Conservation (phyloP, 2,113 vertebrate species). For the Saccopteryx leptura region DNA sequence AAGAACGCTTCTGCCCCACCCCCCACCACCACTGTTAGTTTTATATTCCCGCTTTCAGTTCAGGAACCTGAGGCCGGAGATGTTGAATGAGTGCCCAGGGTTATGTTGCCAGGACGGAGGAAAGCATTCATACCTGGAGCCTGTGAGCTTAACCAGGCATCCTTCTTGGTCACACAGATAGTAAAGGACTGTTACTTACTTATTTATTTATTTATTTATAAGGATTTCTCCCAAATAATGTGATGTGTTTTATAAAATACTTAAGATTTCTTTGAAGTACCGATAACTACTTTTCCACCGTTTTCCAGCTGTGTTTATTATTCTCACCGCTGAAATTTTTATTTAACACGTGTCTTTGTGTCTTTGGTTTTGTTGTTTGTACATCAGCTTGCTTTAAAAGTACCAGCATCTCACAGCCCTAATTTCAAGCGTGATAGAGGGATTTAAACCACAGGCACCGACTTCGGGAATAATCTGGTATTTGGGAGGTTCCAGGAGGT, state of each 20-base stretch:
- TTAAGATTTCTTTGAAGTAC: neutral
- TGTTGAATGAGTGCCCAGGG: neutral
- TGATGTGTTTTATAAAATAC: neutral
- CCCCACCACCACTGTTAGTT: neutral
- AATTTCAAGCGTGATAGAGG: neutral
- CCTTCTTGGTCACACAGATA: neutral
- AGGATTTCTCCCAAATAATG: neutral
- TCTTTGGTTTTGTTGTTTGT: constrained; percentile 22
- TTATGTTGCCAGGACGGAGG: neutral
- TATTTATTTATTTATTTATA: neutral
- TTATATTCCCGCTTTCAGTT: neutral
- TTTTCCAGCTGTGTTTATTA: neutral
- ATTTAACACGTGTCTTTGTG: neutral
- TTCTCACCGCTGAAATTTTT: neutral
- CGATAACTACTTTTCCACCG: neutral
- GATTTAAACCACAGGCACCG: neutral
- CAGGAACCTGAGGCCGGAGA: neutral
- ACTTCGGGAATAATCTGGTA: neutral
- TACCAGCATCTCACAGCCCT: neutral
- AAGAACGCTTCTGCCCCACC: neutral
- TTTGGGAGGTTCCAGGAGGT: neutral
- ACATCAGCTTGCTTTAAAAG: constrained; percentile 2
- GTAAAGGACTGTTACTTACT: neutral
- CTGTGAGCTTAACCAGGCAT: neutral
- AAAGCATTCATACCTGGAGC: neutral